Evolutionary conservation across 2,113 vertebrate genomes (phyloP).

Genomic region (Ochotona curzoniae): DNA sequence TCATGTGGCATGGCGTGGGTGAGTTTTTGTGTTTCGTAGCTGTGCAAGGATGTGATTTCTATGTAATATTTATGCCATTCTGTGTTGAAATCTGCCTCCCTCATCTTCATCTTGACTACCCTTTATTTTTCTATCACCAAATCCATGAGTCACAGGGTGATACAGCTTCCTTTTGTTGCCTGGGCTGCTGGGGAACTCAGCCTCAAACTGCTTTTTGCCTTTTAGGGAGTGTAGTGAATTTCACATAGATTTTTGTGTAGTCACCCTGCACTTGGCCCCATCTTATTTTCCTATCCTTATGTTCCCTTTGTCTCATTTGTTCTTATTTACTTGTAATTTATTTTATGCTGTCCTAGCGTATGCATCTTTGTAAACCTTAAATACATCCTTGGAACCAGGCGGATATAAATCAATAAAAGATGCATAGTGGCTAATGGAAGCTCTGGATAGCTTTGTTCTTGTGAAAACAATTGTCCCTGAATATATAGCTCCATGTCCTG

Average conservation of each 20-base stretch:
- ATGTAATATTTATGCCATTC: background rate
- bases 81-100: background rate
- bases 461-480: slow-evolving; percentile 53
- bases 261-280: background rate
- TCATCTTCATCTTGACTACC: background rate
- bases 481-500: slow-evolving; percentile 14
- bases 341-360: slow-evolving; percentile 59
- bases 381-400: slow-evolving; percentile 65
- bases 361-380: slow-evolving; percentile 70
- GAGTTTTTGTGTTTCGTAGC: too few relatives aligned
- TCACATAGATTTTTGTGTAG: slow-evolving; percentile 4
- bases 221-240: background rate
- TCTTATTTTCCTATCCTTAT: slow-evolving; percentile 39
- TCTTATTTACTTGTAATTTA: slow-evolving; percentile 72
- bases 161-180: background rate
- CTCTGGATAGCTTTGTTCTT: slow-evolving; percentile 66
- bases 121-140: slow-evolving; percentile 1
- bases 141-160: background rate
- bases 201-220: background rate
- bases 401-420: slow-evolving; percentile 72
- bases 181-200: slow-evolving; percentile 13
- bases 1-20: too few relatives aligned
- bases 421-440: slow-evolving; percentile 56
- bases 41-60: too few relatives aligned
- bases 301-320: slow-evolving; percentile 63